Percentiles rank a stretch among this genome's conserved stretches.
Evolutionary conservation across 1,140 invertebrate species (phyloP).

Genomic region (Anthonomus grandis): DNA sequence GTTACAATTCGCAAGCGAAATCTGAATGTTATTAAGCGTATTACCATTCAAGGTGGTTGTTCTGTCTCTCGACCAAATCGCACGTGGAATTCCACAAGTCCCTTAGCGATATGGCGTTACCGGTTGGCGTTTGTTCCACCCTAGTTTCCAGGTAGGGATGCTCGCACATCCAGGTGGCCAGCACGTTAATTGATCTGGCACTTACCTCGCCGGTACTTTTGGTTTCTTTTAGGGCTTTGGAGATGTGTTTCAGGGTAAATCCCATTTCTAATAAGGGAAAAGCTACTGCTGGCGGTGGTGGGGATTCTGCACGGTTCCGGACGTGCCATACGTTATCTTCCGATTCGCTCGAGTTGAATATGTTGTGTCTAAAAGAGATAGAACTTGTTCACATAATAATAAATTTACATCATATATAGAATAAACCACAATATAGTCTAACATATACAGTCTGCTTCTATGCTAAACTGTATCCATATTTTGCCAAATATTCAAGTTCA

Average conservation of each 20-base stretch:
- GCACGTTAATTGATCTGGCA: slow-evolving; percentile 56
- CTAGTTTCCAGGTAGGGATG: slow-evolving; percentile 53
- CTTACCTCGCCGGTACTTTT: slow-evolving; percentile 56
- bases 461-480: too few species aligned
- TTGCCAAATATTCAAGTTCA: too few species aligned
- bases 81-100: slow-evolving; percentile 11
- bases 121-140: slow-evolving; percentile 17
- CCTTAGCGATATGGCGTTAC: slow-evolving; percentile 4
- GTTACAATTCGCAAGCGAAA: neutral
- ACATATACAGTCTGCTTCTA: neutral
- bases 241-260: slow-evolving; percentile 59
- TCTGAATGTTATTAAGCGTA: neutral
- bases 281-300: slow-evolving; percentile 50
- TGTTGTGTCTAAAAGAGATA: slow-evolving; percentile 5
- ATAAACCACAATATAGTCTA: neutral
- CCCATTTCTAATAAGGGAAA: slow-evolving; percentile 64
- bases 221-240: slow-evolving; percentile 57
- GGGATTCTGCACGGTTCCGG: slow-evolving; percentile 12
- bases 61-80: slow-evolving; percentile 17
- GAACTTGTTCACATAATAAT: neutral
- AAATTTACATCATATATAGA: neutral
- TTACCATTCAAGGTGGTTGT: slow-evolving; percentile 12
- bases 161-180: slow-evolving; percentile 68
- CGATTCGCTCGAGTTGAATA: slow-evolving; percentile 26
- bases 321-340: slow-evolving; percentile 30